A percentile compares a stretch with the other conserved stretches of the same genome.
Evolutionary conservation across 1,140 invertebrate genomes (phyloP).

Genomic region (Leptonema lineaticorne): DNA sequence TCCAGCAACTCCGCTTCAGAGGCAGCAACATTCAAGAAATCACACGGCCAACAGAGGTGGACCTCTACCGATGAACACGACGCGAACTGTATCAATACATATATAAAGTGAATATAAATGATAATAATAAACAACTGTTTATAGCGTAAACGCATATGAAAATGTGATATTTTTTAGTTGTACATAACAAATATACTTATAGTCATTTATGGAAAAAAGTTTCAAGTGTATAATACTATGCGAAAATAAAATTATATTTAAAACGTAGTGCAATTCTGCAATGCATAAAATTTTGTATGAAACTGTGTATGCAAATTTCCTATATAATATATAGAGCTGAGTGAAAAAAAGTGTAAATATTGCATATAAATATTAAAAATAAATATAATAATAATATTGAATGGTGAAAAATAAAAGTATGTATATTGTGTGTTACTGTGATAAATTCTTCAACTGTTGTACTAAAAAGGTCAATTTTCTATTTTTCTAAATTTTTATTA

Average conservation of each 20-base stretch:
- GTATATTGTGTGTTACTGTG: constrained; percentile 35
- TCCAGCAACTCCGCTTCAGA: constrained; percentile 38
- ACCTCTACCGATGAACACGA: constrained; percentile 49
- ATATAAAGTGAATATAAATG: constrained; percentile 22
- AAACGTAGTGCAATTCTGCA: constrained; percentile 21
- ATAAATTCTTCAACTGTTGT: constrained; percentile 6
- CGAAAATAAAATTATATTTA: constrained; percentile 4
- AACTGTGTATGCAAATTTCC: constrained; percentile 4
- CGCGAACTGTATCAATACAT: constrained; percentile 51
- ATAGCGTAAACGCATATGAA: constrained; percentile 20
- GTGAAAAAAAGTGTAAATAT: constrained; percentile 5
- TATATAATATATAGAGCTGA: neutral
- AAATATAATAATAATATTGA: constrained; percentile 5
- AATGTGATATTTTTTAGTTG: constrained; percentile 41
- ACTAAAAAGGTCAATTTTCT: constrained; percentile 17
- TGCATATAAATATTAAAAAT: neutral
- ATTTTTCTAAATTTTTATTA: constrained; percentile 21
- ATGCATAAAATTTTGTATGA: constrained; percentile 6
- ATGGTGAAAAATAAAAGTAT: neutral
- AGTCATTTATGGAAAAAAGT: constrained; percentile 27
- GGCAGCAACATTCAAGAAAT: constrained; percentile 51
- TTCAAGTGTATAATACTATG: constrained; percentile 27
- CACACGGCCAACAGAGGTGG: constrained; percentile 53
- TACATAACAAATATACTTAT: constrained; percentile 32
- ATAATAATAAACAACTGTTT: constrained; percentile 17